phyloP scores from a whole-genome alignment of 2,797 vertebrate genomes.

The Spinus pinus region DNA sequence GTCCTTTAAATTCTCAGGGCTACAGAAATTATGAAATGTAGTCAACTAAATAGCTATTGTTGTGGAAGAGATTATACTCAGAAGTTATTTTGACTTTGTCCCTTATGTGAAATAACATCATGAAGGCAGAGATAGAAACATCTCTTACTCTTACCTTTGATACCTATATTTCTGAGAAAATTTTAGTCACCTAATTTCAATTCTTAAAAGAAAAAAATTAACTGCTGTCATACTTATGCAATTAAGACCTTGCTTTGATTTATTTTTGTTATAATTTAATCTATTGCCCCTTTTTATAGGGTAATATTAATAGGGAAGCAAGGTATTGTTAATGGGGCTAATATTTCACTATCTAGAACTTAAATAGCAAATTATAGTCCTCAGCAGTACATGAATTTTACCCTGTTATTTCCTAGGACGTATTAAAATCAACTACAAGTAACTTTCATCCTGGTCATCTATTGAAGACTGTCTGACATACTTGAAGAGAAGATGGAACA shows the following conservation, averaged over 20 bases:
- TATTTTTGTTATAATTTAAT: not conserved
- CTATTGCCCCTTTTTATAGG: not conserved
- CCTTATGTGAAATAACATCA: not conserved
- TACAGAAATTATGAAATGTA: not conserved
- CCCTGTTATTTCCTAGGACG: not conserved
- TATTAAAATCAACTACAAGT: not conserved
- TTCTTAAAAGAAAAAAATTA: not conserved
- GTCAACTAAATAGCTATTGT: not conserved
- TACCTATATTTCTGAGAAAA: not conserved
- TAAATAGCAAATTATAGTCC: not conserved
- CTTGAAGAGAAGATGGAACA: not conserved
- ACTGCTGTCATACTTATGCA: not conserved
- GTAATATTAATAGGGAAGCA: not conserved
- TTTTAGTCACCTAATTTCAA: not conserved
- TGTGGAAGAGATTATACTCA: not conserved
- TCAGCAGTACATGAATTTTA: not conserved
- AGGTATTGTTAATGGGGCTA: not conserved
- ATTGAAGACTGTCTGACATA: not conserved
- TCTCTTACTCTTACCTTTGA: not conserved
- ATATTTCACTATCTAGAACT: not conserved
- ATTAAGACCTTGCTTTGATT: not conserved
- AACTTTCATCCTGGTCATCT: not conserved
- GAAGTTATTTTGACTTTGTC: not conserved
- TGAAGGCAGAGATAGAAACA: not conserved
- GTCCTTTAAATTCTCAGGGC: not conserved